A percentile compares a stretch with the other conserved stretches of the same genome.
Evolutionary conservation across 1,140 invertebrate genomes (phyloP).

Genomic region (Cyphomyrmex costatus): DNA sequence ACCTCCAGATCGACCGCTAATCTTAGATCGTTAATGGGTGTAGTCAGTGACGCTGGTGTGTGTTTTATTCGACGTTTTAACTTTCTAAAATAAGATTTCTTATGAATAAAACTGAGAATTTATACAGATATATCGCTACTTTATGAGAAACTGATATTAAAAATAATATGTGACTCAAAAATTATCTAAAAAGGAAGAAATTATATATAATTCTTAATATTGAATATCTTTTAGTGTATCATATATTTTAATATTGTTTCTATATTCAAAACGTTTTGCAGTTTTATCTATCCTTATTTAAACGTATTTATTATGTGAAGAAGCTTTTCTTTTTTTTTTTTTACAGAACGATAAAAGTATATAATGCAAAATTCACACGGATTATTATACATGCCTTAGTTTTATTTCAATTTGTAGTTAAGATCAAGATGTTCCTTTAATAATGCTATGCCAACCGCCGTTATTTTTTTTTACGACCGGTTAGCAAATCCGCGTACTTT

Average conservation of each 20-base stretch:
- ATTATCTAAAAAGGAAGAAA: not conserved
- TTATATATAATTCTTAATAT: not conserved
- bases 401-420: conserved; percentile 8
- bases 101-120: not conserved
- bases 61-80: conserved; percentile 16
- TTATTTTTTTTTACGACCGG: not conserved
- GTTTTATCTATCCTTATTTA: not conserved
- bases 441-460: not conserved
- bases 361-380: not conserved
- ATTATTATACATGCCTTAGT: not conserved
- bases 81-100: conserved; percentile 22
- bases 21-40: conserved; percentile 32
- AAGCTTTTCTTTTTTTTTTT: not conserved
- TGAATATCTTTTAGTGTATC: not conserved
- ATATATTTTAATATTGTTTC: not conserved
- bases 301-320: not conserved
- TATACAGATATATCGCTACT: not conserved
- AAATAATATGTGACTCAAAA: not conserved
- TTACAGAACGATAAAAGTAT: not conserved
- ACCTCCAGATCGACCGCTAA: conserved; percentile 34
- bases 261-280: not conserved
- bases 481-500: conserved; percentile 18
- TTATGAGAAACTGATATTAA: not conserved
- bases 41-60: conserved; percentile 38
- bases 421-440: not conserved